phyloP scores from a whole-genome alignment of 2,113 vertebrate genomes.

The Dasyornis broadbenti region DNA sequence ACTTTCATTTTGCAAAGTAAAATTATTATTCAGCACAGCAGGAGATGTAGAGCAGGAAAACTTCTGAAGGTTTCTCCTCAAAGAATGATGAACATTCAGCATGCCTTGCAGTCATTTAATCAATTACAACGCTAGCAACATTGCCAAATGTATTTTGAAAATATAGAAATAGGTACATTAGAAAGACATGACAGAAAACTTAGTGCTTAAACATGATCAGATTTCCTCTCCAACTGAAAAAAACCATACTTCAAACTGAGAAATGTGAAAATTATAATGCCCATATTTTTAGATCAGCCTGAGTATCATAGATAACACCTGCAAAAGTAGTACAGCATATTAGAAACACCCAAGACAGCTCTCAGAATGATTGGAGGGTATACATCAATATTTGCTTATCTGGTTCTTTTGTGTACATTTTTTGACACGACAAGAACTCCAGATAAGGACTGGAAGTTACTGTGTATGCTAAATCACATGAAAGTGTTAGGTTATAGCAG shows the following conservation, averaged over 20 bases:
- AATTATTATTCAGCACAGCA: neutral
- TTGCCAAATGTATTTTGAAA: neutral
- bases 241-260: neutral
- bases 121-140: neutral
- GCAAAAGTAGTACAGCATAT: neutral
- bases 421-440: neutral
- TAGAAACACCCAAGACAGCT: neutral
- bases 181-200: neutral
- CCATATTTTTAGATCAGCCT: neutral
- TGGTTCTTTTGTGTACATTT: neutral
- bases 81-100: neutral
- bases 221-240: neutral
- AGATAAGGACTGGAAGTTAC: neutral
- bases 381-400: neutral
- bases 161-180: neutral
- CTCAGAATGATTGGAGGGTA: neutral
- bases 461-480: neutral
- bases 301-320: neutral
- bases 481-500: neutral
- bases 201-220: neutral
- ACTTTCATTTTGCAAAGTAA: neutral
- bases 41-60: neutral
- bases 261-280: neutral
- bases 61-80: neutral
- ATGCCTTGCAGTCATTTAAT: neutral